phyloP scores from a whole-genome alignment of 2,888 invertebrate genomes.

The Neoitamus cyanurus region DNA sequence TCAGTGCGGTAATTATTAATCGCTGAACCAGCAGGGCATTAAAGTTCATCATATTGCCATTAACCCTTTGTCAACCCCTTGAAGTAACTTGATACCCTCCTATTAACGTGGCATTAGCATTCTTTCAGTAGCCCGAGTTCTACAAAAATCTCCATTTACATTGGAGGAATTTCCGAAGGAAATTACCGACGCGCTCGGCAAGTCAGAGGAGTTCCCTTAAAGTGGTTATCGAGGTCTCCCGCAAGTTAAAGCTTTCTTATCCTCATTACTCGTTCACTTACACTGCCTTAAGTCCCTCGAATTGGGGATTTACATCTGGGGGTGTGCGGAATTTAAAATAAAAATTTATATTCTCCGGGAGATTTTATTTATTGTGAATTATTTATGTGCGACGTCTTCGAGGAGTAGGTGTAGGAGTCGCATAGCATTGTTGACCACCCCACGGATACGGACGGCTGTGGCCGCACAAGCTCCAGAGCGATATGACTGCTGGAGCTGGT shows the following conservation, averaged over 20 bases:
- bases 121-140: background rate
- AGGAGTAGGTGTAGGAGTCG: background rate
- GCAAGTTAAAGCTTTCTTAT: background rate
- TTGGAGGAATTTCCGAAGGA: conserved; percentile 2
- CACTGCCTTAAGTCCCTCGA: background rate
- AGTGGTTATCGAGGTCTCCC: background rate
- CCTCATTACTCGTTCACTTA: conserved; percentile 29
- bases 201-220: conserved; percentile 4
- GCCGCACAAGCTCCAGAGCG: background rate
- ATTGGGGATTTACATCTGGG: conserved; percentile 15
- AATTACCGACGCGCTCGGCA: background rate
- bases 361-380: conserved; percentile 30
- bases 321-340: conserved; percentile 12
- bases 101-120: background rate
- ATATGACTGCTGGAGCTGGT: background rate
- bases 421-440: background rate
- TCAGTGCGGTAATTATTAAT: conserved; percentile 6
- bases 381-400: background rate
- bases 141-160: conserved; percentile 11
- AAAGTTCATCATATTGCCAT: conserved; percentile 11
- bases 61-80: conserved; percentile 4
- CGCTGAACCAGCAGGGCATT: background rate
- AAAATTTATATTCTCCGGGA: conserved; percentile 29
- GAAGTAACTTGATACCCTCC: background rate
- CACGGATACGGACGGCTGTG: background rate